These are phyloP conservation scores for Ophion costatus DNA, from an alignment of 2,888 invertebrate species.

Conservation along the genomic window DNA sequence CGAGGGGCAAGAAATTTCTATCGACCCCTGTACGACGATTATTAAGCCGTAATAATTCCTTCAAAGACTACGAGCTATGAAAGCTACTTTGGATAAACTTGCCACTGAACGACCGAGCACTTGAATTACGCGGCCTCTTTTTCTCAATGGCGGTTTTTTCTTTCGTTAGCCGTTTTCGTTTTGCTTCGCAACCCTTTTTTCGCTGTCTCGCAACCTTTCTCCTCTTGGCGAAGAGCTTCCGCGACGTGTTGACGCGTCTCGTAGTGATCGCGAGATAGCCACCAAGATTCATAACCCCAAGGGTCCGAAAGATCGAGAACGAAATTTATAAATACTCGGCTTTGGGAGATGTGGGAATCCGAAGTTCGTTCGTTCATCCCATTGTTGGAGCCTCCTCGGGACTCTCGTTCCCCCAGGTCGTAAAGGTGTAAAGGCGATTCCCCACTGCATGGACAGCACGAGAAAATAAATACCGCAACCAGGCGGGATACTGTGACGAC, in stretches of 20 bases:
- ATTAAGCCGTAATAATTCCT: not conserved
- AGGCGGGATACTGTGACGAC: too few species aligned
- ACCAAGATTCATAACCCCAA: slow-evolving; percentile 13
- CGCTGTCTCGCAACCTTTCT: not conserved
- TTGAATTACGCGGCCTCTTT: slow-evolving; percentile 8
- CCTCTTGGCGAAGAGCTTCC: not conserved
- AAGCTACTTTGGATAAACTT: slow-evolving; percentile 39
- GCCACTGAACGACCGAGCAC: slow-evolving; percentile 22
- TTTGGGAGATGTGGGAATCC: slow-evolving; percentile 2
- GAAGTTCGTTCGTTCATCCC: slow-evolving; percentile 7
- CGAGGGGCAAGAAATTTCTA: not conserved
- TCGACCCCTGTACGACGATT: not conserved
- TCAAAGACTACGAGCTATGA: slow-evolving; percentile 1
- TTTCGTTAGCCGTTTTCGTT: slow-evolving; percentile 2
- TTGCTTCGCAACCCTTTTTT: not conserved
- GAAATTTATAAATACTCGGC: slow-evolving; percentile 30
- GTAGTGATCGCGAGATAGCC: not conserved
- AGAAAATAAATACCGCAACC: too few species aligned
- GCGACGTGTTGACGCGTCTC: too few species aligned
- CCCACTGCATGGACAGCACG: too few species aligned
- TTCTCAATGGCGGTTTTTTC: slow-evolving; percentile 32
- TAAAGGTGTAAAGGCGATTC: too few species aligned
- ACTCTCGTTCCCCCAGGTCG: slow-evolving; percentile 10
- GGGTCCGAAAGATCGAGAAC: slow-evolving; percentile 12
- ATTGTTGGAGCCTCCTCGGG: not conserved